A percentile compares a stretch with the other conserved stretches of the same genome.
Conservation (phyloP, 2,888 invertebrate genomes). For the Diaphora mendica region DNA sequence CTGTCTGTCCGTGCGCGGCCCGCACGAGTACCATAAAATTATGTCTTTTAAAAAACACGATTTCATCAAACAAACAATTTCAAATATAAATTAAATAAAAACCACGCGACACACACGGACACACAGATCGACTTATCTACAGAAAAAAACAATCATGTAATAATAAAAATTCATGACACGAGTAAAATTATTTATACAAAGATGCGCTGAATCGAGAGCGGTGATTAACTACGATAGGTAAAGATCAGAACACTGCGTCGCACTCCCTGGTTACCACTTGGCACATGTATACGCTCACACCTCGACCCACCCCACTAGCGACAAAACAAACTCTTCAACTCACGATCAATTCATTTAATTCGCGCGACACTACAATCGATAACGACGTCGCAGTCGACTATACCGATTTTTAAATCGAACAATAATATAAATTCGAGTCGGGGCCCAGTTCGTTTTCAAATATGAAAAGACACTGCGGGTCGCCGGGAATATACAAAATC, state of each 20-base stretch:
- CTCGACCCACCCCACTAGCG: conserved; percentile 51
- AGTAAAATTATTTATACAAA: conserved; percentile 63
- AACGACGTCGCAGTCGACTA: conserved; percentile 17
- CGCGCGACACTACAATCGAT: conserved; percentile 23
- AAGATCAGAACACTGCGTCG: conserved; percentile 38
- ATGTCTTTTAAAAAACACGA: conserved; percentile 64
- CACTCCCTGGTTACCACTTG: conserved; percentile 49
- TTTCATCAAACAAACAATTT: conserved; percentile 51
- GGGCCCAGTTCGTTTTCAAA: conserved; percentile 45
- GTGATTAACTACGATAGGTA: conserved; percentile 44
- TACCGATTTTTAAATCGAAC: conserved; percentile 37
- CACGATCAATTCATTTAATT: conserved; percentile 49
- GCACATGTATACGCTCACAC: conserved; percentile 55
- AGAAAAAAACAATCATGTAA: conserved; percentile 56
- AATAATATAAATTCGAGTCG: conserved; percentile 49
- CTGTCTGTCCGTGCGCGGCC: conserved; percentile 41
- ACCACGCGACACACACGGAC: conserved; percentile 51
- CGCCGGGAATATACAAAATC: conserved; percentile 3
- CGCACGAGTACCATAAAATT: conserved; percentile 51
- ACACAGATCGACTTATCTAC: conserved; percentile 63
- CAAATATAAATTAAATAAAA: conserved; percentile 59
- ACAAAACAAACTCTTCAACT: conserved; percentile 51
- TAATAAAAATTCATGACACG: conserved; percentile 57
- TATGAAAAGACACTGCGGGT: conserved; percentile 26
- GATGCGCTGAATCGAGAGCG: conserved; percentile 56